Conservation (phyloP, 2,113 vertebrate species). For the Microcebus lehilahytsara region DNA sequence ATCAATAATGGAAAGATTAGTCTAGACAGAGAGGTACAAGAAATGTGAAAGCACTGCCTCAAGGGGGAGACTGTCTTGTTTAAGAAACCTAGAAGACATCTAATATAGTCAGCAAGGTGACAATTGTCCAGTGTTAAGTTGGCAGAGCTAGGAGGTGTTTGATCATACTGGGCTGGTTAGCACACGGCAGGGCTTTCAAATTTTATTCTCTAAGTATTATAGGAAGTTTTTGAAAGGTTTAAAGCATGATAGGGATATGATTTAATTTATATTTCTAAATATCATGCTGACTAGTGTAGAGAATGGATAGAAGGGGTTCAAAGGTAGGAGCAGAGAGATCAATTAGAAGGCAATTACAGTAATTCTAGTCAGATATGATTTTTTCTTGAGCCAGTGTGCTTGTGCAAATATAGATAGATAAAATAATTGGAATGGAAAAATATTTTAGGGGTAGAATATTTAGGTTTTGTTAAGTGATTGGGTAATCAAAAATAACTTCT, state of each 20-base stretch:
- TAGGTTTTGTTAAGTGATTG: neutral
- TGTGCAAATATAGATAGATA: neutral
- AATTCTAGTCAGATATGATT: neutral
- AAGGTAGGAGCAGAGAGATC: neutral
- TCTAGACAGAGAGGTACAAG: neutral
- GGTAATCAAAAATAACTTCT: neutral
- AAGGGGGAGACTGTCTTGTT: neutral
- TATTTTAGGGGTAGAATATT: neutral
- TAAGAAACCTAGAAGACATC: neutral
- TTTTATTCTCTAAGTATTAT: neutral
- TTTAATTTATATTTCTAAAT: neutral
- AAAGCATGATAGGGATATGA: neutral
- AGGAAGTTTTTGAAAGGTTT: neutral
- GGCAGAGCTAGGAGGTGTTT: neutral
- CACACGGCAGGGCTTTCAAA: neutral
- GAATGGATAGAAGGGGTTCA: neutral
- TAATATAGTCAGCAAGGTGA: neutral
- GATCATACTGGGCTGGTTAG: neutral
- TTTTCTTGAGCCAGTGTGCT: neutral
- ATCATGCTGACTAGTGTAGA: neutral
- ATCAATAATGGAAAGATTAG: neutral
- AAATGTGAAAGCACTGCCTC: neutral
- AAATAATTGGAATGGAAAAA: neutral
- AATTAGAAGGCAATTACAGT: neutral
- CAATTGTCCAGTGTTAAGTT: neutral